A percentile compares a stretch with the other conserved stretches of the same genome.
Evolutionary conservation across 2,113 vertebrate genomes (phyloP).

Genomic region (Oreotrochilus melanogaster): DNA sequence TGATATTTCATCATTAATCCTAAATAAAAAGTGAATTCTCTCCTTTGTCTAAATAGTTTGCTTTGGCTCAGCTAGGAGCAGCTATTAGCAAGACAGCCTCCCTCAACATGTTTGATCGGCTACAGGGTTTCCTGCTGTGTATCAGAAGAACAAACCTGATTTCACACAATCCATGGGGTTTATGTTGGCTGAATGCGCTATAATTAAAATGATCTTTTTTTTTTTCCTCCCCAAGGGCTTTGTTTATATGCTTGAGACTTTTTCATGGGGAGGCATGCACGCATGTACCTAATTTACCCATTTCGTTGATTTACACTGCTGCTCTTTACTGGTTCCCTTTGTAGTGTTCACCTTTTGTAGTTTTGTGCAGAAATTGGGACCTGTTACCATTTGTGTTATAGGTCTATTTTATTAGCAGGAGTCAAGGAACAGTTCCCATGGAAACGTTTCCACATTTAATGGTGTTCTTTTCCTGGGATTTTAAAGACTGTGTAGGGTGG

Average conservation of each 20-base stretch:
- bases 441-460: constrained; percentile 34
- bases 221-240: background rate
- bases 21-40: constrained; percentile 60
- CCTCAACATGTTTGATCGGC: constrained; percentile 51
- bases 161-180: constrained; percentile 2
- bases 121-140: constrained; percentile 17
- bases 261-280: background rate
- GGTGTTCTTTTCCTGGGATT: background rate
- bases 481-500: background rate
- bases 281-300: background rate
- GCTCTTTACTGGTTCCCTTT: background rate
- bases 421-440: constrained; percentile 51
- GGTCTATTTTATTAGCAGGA: background rate
- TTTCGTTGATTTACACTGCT: background rate
- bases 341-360: background rate
- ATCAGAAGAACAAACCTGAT: constrained; percentile 37
- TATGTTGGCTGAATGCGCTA: constrained; percentile 4
- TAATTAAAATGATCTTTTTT: constrained; percentile 6
- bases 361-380: background rate
- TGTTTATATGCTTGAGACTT: background rate
- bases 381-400: background rate
- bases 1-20: constrained; percentile 54
- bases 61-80: constrained; percentile 44
- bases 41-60: constrained; percentile 37
- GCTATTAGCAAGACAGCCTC: constrained; percentile 62